A percentile compares a stretch with the other conserved stretches of the same genome.
These are phyloP conservation scores for Hyaena hyaena DNA, from an alignment of 2,113 vertebrate genomes.

Conservation along the genomic window DNA sequence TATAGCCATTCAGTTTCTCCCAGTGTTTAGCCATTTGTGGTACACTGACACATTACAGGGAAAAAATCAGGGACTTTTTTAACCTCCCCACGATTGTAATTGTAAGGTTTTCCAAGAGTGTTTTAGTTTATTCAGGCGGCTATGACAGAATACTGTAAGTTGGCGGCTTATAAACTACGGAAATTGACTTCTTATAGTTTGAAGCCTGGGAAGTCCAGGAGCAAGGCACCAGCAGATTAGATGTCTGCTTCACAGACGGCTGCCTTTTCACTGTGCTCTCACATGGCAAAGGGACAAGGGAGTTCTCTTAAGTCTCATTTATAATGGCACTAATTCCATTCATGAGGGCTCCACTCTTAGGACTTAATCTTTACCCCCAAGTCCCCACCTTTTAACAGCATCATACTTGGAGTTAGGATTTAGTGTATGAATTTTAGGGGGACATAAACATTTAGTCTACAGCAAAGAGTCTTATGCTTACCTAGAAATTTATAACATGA, in stretches of 20 bases:
- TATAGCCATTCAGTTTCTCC: background rate
- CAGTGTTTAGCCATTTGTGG: background rate
- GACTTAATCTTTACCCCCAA: background rate
- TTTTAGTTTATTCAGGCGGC: background rate
- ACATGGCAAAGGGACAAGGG: background rate
- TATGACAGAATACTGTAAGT: background rate
- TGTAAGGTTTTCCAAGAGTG: background rate
- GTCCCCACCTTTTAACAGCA: background rate
- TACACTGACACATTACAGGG: background rate
- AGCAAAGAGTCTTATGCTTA: background rate
- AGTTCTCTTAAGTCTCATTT: background rate
- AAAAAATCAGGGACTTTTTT: background rate
- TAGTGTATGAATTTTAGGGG: background rate
- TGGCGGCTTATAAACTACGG: background rate
- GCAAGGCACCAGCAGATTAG: background rate
- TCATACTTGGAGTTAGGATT: background rate
- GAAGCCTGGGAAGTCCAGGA: background rate
- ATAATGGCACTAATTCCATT: background rate
- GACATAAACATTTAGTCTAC: background rate
- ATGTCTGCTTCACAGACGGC: background rate
- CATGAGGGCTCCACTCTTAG: background rate
- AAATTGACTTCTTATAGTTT: background rate
- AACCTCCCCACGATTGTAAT: background rate
- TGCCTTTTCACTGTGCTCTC: background rate
- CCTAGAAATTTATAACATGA: background rate